Base-by-base conservation (phyloP, 1,140 invertebrate species). In the Bombus confusus region DNA sequence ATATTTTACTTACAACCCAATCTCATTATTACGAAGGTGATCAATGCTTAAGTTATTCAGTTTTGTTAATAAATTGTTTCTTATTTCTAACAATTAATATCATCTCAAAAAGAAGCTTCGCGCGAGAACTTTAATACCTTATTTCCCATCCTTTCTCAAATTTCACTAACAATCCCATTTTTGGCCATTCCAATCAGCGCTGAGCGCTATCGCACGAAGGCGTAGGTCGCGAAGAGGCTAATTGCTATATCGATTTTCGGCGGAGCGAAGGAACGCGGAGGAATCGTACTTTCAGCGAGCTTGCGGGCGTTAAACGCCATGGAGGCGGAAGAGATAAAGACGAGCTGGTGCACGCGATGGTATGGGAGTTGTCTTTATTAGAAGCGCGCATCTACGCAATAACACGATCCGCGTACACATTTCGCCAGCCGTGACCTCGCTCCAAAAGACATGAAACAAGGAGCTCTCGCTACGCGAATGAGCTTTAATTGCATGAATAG, bases 401-500 rank as follows among this genome's bases (percentile, higher is more conserved):
- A 76, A 76, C 73, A 75, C 47, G 75, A 71, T 83, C 43, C 47
- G 28, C 62, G 34, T 43, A 52, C 69, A 52, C 52, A 59, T 62
- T 74, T 64, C 39, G 10, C 69, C 25, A 41, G 39, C 28, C 69
- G 72, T 39, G 34, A 71, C 25, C 68, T 37, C 34, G 25, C 62
- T 80, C 15, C 22, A 37, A 39, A n/a, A 66, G 15, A 15, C 15
- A 28, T 3, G 22, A 66, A 76, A 15, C 18, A 10, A 71, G 34
- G 6, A 18, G 34, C 18, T 31, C 43, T 37, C 25, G 41, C 12
- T 3, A 43, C 18, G 12, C 22, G 37, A 43, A 68, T 76, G 52
- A 76, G 73, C 62, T 83, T 83, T 83, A 83, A 83, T 83, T 76
- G 43, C 76, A 68, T 66, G 74, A 76, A 83, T 52, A 68, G 64